Percentiles rank a stretch among this genome's conserved stretches.
Evolutionary conservation across 2,113 vertebrate genomes (phyloP).

Genomic region (Miniopterus natalensis): DNA sequence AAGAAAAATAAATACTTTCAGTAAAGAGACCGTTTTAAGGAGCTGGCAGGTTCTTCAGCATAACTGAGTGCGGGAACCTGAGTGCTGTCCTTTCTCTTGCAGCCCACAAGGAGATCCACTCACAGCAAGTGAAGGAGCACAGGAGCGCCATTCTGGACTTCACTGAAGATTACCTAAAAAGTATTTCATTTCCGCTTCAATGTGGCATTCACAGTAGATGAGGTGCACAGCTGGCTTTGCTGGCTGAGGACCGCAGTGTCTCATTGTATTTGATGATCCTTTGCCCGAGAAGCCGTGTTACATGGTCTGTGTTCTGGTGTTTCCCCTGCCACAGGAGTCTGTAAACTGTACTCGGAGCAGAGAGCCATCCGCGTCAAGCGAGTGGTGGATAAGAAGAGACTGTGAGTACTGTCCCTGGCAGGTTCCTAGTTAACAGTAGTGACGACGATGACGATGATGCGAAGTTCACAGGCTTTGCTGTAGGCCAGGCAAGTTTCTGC

Average conservation of each 20-base stretch:
- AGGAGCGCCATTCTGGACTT: constrained; percentile 94
- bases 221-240: constrained; percentile 3
- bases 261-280: neutral
- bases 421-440: accelerated
- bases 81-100: constrained; percentile 65
- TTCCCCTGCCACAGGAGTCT: constrained; percentile 91
- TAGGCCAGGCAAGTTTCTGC: no score
- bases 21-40: neutral
- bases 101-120: constrained; percentile 92
- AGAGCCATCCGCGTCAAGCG: constrained; percentile 96
- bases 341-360: constrained; percentile 98
- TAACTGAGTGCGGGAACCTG: neutral
- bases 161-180: constrained; percentile 94
- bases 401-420: constrained; percentile 90
- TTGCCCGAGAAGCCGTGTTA: constrained; percentile 47
- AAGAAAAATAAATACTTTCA: neutral
- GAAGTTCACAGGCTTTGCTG: neutral
- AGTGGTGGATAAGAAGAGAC: constrained; percentile 97
- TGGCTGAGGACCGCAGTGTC: neutral
- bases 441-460: neutral
- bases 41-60: neutral
- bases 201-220: neutral
- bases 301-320: constrained; percentile 38
- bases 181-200: constrained; percentile 84
- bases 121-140: constrained; percentile 95